Conservation (phyloP, 2,888 invertebrate genomes). For the Encarsia formosa region DNA sequence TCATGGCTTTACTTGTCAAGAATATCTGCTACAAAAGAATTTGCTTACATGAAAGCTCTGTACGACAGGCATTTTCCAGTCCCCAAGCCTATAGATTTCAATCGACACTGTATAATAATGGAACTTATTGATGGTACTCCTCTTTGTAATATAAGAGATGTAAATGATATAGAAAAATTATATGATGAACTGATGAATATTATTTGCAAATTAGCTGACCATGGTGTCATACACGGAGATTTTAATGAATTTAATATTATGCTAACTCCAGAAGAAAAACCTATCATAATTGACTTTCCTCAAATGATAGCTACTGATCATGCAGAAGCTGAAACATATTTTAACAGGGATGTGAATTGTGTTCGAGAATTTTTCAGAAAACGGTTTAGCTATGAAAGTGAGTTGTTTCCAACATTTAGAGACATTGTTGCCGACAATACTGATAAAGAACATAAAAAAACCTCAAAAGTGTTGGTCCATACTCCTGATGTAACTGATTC, state of each 20-base stretch:
- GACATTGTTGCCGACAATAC: conserved; percentile 53
- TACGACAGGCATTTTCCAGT: conserved; percentile 89
- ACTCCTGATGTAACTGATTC: conserved; percentile 10
- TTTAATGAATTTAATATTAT: conserved; percentile 99
- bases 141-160: conserved; percentile 65
- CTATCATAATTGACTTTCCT: conserved; percentile 94
- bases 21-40: conserved; percentile 95
- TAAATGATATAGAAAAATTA: conserved; percentile 68
- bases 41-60: conserved; percentile 94
- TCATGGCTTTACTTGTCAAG: conserved; percentile 97
- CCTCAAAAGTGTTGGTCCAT: conserved; percentile 11
- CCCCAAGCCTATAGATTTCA: conserved; percentile 90
- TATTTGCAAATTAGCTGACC: conserved; percentile 83
- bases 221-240: conserved; percentile 97
- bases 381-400: conserved; percentile 86
- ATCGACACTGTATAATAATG: conserved; percentile 95
- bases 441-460: conserved; percentile 1
- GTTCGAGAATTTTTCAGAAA: conserved; percentile 85
- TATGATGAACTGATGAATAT: conserved; percentile 94
- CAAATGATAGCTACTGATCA: conserved; percentile 98
- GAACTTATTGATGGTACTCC: conserved; percentile 80
- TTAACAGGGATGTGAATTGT: conserved; percentile 92
- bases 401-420: conserved; percentile 69
- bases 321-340: conserved; percentile 84
- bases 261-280: conserved; percentile 72